Conservation (phyloP, 2,797 vertebrate genomes). For the Monodelphis domestica region DNA sequence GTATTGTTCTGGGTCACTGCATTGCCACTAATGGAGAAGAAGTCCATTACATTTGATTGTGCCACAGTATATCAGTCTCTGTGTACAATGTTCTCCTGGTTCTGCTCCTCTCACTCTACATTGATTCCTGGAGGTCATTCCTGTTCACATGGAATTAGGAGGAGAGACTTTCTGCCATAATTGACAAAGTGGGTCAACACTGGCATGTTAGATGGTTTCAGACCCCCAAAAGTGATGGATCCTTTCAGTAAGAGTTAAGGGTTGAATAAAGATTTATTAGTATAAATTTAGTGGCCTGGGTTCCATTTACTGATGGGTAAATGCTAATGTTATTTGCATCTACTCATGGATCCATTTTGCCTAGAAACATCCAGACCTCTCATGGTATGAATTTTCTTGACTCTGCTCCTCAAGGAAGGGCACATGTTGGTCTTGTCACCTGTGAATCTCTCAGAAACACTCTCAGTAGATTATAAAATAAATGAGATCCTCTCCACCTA, state of each 20-base stretch:
- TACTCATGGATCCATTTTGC: neutral
- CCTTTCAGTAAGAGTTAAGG: neutral
- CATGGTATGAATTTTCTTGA: neutral
- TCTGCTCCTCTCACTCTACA: no score
- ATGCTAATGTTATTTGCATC: no score
- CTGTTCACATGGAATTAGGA: no score
- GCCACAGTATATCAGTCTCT: no score
- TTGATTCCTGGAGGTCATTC: no score
- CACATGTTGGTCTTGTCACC: neutral
- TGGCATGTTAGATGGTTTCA: neutral
- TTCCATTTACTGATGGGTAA: neutral
- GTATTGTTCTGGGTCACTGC: no score
- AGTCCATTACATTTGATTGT: no score
- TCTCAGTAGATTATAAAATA: conserved; percentile 71
- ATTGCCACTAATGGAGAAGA: no score
- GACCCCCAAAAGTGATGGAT: neutral
- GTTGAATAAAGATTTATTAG: neutral
- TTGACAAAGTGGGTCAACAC: neutral
- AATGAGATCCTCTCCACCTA: conserved; percentile 69
- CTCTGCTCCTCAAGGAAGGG: neutral
- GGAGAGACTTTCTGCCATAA: neutral
- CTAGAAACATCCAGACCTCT: neutral
- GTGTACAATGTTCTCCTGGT: no score
- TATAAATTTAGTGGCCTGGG: neutral
- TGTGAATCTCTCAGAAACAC: neutral